These are phyloP conservation scores for Trachops cirrhosus DNA, from an alignment of 2,797 vertebrate genomes.

Conservation along the genomic window DNA sequence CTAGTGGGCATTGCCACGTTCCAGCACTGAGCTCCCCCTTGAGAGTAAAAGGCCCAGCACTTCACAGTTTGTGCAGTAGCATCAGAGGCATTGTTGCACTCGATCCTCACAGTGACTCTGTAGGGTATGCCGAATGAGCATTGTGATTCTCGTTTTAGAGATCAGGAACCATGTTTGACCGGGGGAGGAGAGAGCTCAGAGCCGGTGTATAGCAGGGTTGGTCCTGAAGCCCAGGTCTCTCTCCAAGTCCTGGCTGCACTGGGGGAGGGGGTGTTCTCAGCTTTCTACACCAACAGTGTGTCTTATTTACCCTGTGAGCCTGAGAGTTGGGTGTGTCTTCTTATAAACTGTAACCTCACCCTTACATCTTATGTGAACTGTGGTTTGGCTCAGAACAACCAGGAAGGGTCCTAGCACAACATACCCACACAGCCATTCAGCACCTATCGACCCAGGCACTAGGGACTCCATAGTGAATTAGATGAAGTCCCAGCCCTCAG, in stretches of 20 bases:
- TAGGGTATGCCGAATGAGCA: background rate
- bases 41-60: background rate
- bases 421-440: background rate
- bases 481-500: background rate
- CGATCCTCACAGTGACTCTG: background rate
- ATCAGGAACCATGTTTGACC: background rate
- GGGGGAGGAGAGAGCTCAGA: background rate
- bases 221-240: background rate
- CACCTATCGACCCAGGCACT: background rate
- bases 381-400: background rate
- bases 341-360: background rate
- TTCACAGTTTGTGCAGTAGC: background rate
- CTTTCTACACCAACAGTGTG: background rate
- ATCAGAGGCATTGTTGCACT: background rate
- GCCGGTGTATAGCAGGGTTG: background rate
- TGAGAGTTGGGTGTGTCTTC: background rate
- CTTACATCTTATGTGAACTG: background rate
- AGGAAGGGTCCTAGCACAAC: background rate
- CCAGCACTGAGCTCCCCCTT: background rate
- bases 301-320: background rate
- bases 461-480: background rate
- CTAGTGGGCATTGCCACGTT: conserved; percentile 41
- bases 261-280: background rate
- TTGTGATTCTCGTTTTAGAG: background rate
- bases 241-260: background rate